phyloP scores from a whole-genome alignment of 2,888 invertebrate species.

The Meliscaeva auricollis region DNA sequence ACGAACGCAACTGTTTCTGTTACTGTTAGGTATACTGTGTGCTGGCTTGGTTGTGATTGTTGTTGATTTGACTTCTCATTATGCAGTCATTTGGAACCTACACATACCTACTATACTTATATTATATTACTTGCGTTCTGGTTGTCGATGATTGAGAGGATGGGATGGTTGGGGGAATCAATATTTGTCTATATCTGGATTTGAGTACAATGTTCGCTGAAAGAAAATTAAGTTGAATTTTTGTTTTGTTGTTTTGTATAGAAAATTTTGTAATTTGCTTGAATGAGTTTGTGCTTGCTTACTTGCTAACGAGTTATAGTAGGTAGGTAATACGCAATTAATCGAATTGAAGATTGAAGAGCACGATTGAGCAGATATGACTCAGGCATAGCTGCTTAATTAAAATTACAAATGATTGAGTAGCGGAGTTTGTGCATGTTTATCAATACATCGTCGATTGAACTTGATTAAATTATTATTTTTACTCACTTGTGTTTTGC shows the following conservation, averaged over 20 bases:
- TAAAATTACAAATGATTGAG: constrained; percentile 43
- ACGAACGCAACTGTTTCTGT: constrained; percentile 57
- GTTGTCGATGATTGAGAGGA: neutral
- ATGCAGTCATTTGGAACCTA: constrained; percentile 74
- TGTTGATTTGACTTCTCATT: constrained; percentile 76
- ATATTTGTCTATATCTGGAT: constrained; percentile 63
- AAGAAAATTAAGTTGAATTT: constrained; percentile 53
- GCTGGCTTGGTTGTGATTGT: constrained; percentile 60
- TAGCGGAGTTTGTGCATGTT: constrained; percentile 1
- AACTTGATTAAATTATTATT: constrained; percentile 9
- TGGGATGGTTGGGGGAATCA: constrained; percentile 34
- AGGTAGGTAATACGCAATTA: constrained; percentile 47
- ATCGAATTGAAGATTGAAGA: constrained; percentile 50
- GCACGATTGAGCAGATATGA: constrained; percentile 37
- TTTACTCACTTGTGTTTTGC: too few relatives aligned
- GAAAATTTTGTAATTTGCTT: constrained; percentile 42
- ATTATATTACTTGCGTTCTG: constrained; percentile 62
- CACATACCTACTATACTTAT: constrained; percentile 26
- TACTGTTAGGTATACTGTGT: neutral
- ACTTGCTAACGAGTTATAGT: constrained; percentile 53
- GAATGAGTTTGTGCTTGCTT: constrained; percentile 28
- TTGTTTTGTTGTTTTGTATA: constrained; percentile 21
- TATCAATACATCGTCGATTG: constrained; percentile 24
- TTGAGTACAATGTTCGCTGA: constrained; percentile 38
- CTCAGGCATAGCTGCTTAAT: constrained; percentile 48